phyloP scores from a whole-genome alignment of 2,113 vertebrate species.

The Microtus pennsylvanicus region DNA sequence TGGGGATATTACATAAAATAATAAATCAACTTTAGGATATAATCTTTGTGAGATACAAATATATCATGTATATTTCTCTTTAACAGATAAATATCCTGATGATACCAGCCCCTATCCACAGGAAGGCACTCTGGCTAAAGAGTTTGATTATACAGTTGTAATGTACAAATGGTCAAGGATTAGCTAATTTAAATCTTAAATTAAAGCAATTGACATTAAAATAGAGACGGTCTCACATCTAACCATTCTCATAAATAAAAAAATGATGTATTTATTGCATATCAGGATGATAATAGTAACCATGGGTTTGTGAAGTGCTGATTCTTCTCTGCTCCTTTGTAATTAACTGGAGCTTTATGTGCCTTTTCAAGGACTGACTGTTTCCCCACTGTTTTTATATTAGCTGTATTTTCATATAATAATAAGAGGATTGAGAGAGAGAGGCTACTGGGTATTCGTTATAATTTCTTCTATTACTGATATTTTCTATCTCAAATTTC shows the following conservation, averaged over 20 bases:
- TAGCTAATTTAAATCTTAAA: not conserved
- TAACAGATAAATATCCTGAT: constrained; percentile 51
- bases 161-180: not conserved
- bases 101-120: constrained; percentile 14
- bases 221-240: not conserved
- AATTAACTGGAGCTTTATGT: not conserved
- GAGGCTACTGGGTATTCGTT: not conserved
- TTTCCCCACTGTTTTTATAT: not conserved
- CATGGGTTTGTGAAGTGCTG: not conserved
- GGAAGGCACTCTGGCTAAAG: not conserved
- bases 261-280: not conserved
- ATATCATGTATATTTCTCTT: constrained; percentile 58
- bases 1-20: constrained; percentile 47
- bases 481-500: not conserved
- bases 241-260: constrained; percentile 21
- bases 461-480: not conserved
- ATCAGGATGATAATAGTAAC: not conserved
- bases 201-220: constrained; percentile 49
- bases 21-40: constrained; percentile 53
- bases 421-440: fast-evolving
- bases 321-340: not conserved
- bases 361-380: not conserved
- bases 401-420: not conserved
- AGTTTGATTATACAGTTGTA: not conserved
- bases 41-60: constrained; percentile 62